Conservation (phyloP, 1,140 invertebrate species). For the Lordiphosa mommai region DNA sequence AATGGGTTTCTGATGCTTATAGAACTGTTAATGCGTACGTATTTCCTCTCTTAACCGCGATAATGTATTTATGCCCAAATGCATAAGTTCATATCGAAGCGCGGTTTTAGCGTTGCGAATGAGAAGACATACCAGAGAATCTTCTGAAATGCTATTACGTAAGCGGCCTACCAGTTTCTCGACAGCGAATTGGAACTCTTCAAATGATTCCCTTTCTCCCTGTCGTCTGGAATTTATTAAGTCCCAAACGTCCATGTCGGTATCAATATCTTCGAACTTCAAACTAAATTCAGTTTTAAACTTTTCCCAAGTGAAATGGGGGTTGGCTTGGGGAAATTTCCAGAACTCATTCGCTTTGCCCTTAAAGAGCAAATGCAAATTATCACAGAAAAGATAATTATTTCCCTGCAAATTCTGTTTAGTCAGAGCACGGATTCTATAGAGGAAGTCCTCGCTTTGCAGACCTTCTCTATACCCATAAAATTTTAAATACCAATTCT, state of each 20-base stretch:
- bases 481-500: neutral
- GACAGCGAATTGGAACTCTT: slow-evolving; percentile 1
- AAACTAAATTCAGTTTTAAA: slow-evolving; percentile 1
- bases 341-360: slow-evolving; percentile 9
- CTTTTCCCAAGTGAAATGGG: neutral
- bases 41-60: no score
- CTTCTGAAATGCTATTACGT: neutral
- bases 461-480: no score
- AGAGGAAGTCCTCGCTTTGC: no score
- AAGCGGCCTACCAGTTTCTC: neutral
- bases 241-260: slow-evolving; percentile 1
- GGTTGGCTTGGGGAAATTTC: slow-evolving; percentile 3
- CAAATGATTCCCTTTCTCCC: neutral
- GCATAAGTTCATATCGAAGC: neutral
- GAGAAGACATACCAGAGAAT: neutral
- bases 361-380: slow-evolving; percentile 3
- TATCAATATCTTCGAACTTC: neutral
- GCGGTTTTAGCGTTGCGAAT: neutral
- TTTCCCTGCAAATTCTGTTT: slow-evolving; percentile 1
- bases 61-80: neutral
- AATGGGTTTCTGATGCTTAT: no score
- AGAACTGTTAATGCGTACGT: no score
- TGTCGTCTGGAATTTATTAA: neutral
- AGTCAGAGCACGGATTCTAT: neutral
- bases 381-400: neutral